Base-by-base conservation (phyloP, 2,888 invertebrate species). In the Phyto melanocephala region DNA sequence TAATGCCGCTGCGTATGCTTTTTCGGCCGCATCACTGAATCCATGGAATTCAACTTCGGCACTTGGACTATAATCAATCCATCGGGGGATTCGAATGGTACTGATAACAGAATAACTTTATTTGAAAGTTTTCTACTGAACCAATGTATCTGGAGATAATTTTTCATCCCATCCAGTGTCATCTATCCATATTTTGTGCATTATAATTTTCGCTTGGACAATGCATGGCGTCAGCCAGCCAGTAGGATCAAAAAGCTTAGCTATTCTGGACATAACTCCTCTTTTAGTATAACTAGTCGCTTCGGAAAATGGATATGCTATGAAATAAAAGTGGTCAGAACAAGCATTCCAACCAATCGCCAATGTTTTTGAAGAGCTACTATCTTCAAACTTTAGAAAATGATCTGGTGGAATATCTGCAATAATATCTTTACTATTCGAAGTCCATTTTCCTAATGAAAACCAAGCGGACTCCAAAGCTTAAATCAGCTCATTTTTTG, bases 171-270 rank as follows among this genome's bases (percentile, higher is more conserved):
- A 84, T 2, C 65, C 71, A 2, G 74, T 75, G 0, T 33, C 62
- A 54, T 81, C 74, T 1, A 47, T 17, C 81, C 79, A 84, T 20
- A 85, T 81, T 28, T 81, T 74, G 15, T 84, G 81, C 84, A 84
- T 80, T 0, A 83, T n/a, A 11, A 84, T 77, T 58, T 84, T 85
- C 8, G 85, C 80, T 0, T 63, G 11, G 3, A 85, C 58, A 10
- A 84, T 62, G 1, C 80, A 28, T 0, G 83, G 83, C 7, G 80
- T 81, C 8, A 84, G 28, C 77, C 78, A 84, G 4, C 83, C 78
- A 1, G 78, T 78, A 10, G 83, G 83, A 65, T 84, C 81, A 20
- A 81, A 84, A 6, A 85, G 15, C 22, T 76, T 81, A 0, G 85
- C 82, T 3, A 83, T 84, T n/a, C 15, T n/a, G 0, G 83, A 80